Evolutionary conservation across 1,140 invertebrate species (phyloP).

Genomic region (Brachionus paranguensis): DNA sequence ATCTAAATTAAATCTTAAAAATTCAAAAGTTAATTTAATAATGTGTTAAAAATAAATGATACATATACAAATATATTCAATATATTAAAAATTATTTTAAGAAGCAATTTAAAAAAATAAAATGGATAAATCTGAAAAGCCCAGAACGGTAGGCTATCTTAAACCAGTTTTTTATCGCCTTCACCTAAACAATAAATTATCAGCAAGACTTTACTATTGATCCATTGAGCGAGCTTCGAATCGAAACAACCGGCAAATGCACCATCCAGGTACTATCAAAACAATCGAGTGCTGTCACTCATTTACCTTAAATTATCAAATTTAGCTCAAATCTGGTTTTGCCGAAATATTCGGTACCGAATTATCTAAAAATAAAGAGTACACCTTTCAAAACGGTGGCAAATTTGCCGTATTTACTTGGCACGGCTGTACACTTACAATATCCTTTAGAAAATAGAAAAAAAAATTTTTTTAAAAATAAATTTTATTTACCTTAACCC

Average conservation of each 20-base stretch:
- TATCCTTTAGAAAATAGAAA: slow-evolving; percentile 40
- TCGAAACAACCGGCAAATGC: slow-evolving; percentile 22
- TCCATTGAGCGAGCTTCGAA: slow-evolving; percentile 29
- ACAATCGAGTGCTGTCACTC: not conserved
- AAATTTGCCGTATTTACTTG: slow-evolving; percentile 94
- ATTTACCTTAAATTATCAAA: slow-evolving; percentile 20
- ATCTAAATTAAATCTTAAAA: not conserved
- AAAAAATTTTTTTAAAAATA: not conserved
- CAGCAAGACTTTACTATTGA: slow-evolving; percentile 38
- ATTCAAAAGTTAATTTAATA: slow-evolving; percentile 6
- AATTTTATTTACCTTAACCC: not conserved
- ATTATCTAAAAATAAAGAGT: slow-evolving; percentile 82
- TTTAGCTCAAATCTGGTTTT: slow-evolving; percentile 72
- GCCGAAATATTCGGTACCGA: slow-evolving; percentile 97
- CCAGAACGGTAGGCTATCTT: not conserved
- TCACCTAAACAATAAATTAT: not conserved
- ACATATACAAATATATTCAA: not conserved
- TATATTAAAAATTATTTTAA: not conserved
- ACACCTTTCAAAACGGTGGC: slow-evolving; percentile 78
- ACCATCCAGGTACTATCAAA: not conserved
- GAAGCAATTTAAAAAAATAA: not conserved
- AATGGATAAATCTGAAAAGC: not conserved
- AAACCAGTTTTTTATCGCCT: not conserved
- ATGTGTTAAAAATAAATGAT: not conserved
- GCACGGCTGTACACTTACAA: slow-evolving; percentile 75